Base-by-base conservation (phyloP, 1,140 invertebrate genomes). In the Cotesia glomerata region DNA sequence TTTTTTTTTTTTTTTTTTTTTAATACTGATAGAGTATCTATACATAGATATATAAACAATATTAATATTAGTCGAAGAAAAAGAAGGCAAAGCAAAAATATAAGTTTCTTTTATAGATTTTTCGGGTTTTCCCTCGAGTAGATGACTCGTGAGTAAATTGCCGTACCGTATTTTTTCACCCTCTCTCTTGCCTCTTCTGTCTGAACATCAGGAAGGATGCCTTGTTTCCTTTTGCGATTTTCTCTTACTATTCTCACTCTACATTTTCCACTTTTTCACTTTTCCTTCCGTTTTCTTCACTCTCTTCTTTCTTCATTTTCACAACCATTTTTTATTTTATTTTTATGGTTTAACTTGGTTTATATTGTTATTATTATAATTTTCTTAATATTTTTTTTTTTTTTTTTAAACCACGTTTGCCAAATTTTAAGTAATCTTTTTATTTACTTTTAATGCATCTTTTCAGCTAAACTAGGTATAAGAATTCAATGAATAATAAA, bases 201-300 rank as follows among this genome's bases (percentile, higher is more conserved):
- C 8, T 45, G 1, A 2, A 45, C 39, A 45, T 45, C 39, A 18
- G 70, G 35, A 58, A 49, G 52, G 35, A 72, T 72, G 56, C 52
- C 49, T 72, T 72, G 63, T 66, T 65, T 65, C 62, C 62, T 71
- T 71, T 71, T 34, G 35, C 69, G 69, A 71, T 65, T 70, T 71
- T 65, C 14, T 39, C 63, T 36, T 14, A 51, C 45, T 65, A 65
- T 65, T 65, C 34, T 65, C 16, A 39, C 16, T 65, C n/a, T 11
- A 51, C 36, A 49, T 36, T 64, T 36, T 71, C 61, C 56, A 58
- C 56, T 36, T 64, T 36, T 71, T 49, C 56, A 58, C 56, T 58
- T 58, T 26, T 58, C 8, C 39, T 45, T 58, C 56, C n/a, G 36
- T 45, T 65, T 45, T 51, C 35, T 62, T 14, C 11, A 51, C 34